Evolutionary conservation across 2,113 vertebrate genomes (phyloP).

Genomic region (Percopsis transmontana): DNA sequence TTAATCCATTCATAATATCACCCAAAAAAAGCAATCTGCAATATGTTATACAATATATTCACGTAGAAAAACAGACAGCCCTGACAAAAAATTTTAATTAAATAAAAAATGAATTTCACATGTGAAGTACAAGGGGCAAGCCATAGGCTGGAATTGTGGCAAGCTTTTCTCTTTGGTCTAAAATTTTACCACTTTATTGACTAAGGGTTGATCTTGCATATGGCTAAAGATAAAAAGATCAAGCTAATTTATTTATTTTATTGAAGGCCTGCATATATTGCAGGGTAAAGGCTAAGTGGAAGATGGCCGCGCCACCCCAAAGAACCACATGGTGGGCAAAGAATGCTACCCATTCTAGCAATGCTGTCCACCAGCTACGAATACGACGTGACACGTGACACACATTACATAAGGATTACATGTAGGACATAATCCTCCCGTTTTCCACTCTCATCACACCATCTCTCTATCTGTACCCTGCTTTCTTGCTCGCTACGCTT

Average conservation of each 20-base stretch:
- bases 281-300: not conserved
- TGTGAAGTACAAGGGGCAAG: not conserved
- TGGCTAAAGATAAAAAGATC: conserved; percentile 1
- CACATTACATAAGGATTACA: conserved; percentile 34
- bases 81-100: too few relatives aligned
- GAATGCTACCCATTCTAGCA: conserved; percentile 42
- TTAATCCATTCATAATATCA: too few relatives aligned
- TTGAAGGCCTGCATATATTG: not conserved
- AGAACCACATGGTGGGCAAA: conserved; percentile 24
- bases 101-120: not conserved
- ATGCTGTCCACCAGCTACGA: conserved; percentile 55
- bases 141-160: not conserved
- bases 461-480: conserved; percentile 1
- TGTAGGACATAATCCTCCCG: conserved; percentile 19
- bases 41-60: conserved; percentile 2
- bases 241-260: not conserved
- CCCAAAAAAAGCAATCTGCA: too few relatives aligned
- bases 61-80: too few relatives aligned
- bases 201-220: conserved; percentile 17
- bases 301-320: conserved; percentile 4
- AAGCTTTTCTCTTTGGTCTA: conserved; percentile 30
- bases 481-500: not conserved
- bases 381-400: conserved; percentile 31
- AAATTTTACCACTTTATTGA: conserved; percentile 16
- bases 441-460: not conserved